Evolutionary conservation across 2,113 vertebrate genomes (phyloP).

Genomic region (Chionis minor): DNA sequence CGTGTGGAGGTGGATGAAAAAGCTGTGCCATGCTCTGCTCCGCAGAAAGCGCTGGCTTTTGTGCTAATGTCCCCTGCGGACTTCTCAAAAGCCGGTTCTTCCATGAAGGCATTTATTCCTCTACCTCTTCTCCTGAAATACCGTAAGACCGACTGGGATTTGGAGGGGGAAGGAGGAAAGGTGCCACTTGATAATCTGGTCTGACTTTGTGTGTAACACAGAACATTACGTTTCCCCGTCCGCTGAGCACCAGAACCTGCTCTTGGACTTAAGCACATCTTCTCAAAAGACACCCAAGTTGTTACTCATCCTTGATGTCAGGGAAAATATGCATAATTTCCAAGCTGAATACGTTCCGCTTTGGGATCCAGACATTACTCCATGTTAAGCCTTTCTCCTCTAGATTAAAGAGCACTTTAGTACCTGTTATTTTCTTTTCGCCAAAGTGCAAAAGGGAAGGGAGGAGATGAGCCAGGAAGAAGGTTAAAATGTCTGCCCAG

Average conservation of each 20-base stretch:
- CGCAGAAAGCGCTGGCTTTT: not conserved
- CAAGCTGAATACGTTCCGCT: not conserved
- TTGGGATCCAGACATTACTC: not conserved
- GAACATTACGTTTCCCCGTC: not conserved
- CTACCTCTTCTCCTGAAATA: not conserved
- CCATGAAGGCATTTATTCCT: not conserved
- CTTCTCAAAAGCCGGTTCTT: not conserved
- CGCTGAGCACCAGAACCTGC: not conserved
- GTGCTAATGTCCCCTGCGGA: not conserved
- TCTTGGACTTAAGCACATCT: not conserved
- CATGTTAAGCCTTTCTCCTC: not conserved
- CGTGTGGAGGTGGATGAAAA: accelerated
- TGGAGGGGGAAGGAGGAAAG: not conserved
- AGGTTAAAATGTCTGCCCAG: not conserved
- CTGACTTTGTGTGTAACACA: not conserved
- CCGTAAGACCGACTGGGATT: not conserved
- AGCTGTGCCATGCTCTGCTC: not conserved
- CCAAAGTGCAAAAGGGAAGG: not conserved
- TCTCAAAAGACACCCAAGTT: not conserved
- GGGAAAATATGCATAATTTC: not conserved
- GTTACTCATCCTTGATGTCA: not conserved
- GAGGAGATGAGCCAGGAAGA: conserved; percentile 11
- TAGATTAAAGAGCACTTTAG: conserved; percentile 37
- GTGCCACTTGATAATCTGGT: no score
- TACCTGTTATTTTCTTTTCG: not conserved